Percentiles rank a stretch among this genome's conserved stretches.
Evolutionary conservation across 2,797 vertebrate species (phyloP).

Genomic region (Glyptemys insculpta): DNA sequence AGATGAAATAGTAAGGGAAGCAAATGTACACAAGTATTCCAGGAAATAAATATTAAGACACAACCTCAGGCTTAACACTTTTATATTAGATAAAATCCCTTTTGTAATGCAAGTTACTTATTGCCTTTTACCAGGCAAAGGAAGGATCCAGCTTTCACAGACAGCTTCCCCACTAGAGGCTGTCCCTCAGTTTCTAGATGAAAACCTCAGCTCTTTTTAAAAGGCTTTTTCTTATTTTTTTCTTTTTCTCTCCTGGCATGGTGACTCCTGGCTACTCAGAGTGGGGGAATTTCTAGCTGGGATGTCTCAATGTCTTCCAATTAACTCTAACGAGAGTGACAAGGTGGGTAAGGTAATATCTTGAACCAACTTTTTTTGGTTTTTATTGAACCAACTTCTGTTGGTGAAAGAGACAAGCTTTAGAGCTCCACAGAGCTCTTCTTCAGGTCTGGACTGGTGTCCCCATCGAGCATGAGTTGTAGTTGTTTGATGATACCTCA

Average conservation of each 20-base stretch:
- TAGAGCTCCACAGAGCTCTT: background rate
- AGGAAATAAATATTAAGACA: too few species aligned
- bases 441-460: background rate
- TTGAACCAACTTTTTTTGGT: too few species aligned
- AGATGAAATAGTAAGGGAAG: too few species aligned
- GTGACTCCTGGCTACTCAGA: background rate
- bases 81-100: background rate
- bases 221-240: background rate
- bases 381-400: background rate
- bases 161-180: background rate
- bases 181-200: background rate
- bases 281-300: background rate
- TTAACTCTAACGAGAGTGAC: background rate
- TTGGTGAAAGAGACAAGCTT: background rate
- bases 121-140: background rate
- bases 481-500: background rate
- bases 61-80: too few species aligned
- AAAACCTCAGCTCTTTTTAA: background rate
- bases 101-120: background rate
- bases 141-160: background rate
- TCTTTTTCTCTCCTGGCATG: background rate
- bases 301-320: background rate
- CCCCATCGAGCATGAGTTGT: background rate
- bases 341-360: background rate
- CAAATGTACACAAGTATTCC: too few species aligned